Base-by-base conservation (phyloP, 2,797 vertebrate species). In the Coilia nasus region DNA sequence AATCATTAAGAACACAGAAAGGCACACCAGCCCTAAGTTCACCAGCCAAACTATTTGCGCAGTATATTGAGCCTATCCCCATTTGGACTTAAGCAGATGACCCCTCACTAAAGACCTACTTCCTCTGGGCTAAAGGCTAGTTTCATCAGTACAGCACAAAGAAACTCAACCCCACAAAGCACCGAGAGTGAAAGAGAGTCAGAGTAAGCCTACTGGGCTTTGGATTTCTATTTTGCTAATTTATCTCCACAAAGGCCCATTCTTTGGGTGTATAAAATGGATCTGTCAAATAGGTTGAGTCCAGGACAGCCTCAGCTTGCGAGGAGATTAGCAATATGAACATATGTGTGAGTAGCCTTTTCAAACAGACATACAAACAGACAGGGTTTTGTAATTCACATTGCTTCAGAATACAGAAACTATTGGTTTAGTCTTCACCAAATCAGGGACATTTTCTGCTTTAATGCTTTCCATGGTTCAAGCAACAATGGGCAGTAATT, bases 11-110 rank as follows among this genome's bases (percentile, higher is more conserved):
- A 67, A 50, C 81, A 83, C 67, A 83, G 31, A 82, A 89, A 46
- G 23, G 80, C 82, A 87, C 84, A 87, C 86, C 54, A 46, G 81
- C 54, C 19, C 50, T 35, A 84, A 86, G 47, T 83, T 86, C 83
- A 83, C 56, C 41, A 67, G 86, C 82, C 75, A 89, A 90, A 91
- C 90, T 91, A 90, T 88, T 89, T 87, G 75, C 89, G 82, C 54
- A 82, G 80, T 86, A 81, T 84, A 90, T 90, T 91, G 83, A 88
- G 59, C 35, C 89, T 89, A 91, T 93, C 92, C 85, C 56, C 87
- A 92, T 93, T 91, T 62, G 25, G 84, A 67, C 81, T 57, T 78
- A 81, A 89, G 89, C 54, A 78, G 71, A 89, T 89, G 88, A 85
- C 85, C 90, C 90, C 57, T 59, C 57, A 59, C 57, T 59, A 59